Evolutionary conservation across 2,113 vertebrate genomes (phyloP).

Genomic region (Agapornis roseicollis): DNA sequence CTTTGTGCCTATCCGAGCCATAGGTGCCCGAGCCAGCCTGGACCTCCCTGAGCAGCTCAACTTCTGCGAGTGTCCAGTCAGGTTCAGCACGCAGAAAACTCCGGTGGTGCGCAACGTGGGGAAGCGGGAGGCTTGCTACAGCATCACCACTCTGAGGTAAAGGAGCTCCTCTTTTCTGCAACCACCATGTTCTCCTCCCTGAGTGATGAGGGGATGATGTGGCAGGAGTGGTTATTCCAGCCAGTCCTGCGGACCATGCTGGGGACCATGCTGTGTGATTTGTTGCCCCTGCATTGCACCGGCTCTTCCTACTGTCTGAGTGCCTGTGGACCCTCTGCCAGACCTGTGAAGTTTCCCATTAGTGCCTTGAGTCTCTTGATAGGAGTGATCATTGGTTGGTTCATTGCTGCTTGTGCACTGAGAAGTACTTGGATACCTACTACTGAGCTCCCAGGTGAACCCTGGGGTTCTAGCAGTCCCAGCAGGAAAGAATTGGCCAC

Average conservation of each 20-base stretch:
- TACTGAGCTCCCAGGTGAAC: neutral
- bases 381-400: neutral
- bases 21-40: too few species aligned
- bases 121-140: too few species aligned
- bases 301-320: neutral
- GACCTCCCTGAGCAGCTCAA: too few species aligned
- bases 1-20: too few species aligned
- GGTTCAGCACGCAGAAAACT: too few species aligned
- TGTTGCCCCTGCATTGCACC: neutral
- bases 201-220: neutral
- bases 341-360: too few species aligned
- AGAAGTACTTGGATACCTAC: neutral
- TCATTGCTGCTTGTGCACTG: neutral
- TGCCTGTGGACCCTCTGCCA: neutral
- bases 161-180: too few species aligned
- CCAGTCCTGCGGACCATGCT: neutral
- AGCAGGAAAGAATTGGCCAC: neutral
- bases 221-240: neutral
- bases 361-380: neutral
- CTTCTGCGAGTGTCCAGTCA: too few species aligned
- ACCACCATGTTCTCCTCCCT: neutral
- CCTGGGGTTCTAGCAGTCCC: neutral
- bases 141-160: too few species aligned
- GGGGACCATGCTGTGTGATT: neutral
- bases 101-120: too few species aligned